Base-by-base conservation (phyloP, 53 echinoderm and acorn worm genomes). In the Zoroaster sp. region DNA sequence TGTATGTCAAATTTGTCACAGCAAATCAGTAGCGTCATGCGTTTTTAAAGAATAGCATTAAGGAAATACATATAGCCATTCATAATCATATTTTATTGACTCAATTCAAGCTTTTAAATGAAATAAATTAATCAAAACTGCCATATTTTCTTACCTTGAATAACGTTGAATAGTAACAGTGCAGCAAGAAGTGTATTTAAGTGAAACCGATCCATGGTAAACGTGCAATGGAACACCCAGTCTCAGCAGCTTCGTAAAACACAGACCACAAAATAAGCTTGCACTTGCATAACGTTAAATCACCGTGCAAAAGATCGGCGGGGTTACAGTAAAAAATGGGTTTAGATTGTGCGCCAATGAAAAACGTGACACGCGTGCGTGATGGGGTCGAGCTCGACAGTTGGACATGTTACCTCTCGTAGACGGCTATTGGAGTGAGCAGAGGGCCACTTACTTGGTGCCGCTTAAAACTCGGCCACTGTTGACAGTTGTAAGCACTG, bases 321-420 rank as follows among this genome's bases (percentile, higher is more conserved):
- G 38, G 59, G 63, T 37, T 35, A 79, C 12, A 55, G 25, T 33
- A 13, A 79, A 35, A 9, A 34, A 54, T 18, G 63, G 53, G 34
- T 18, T 25, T 18, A 28, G 40, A 63, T 38, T 12, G 55, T 33
- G 55, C 63, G 79, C 79, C 40, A 18, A 47, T 45, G 75, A 5
- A 55, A 32, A 59, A 78, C 54, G 78, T 78, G 78, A 78, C 78
- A 54, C 78, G 78, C 78, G 55, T 78, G 78, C 78, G 78, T 59
- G 59, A 38, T 78, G 78, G 75, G 20, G 13, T 43, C 44, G 21
- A 38, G 78, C 38, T 37, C 14, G 38, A 21, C 30, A 25, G 63
- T 59, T 25, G 18, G 63, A 25, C 28, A 28, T 28, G 63, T 10
- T 28, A 59, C 63, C 28, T 28, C 23, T 28, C 63, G 63, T 13